Conservation (phyloP, 1,140 invertebrate species). For the Melitaea cinxia region DNA sequence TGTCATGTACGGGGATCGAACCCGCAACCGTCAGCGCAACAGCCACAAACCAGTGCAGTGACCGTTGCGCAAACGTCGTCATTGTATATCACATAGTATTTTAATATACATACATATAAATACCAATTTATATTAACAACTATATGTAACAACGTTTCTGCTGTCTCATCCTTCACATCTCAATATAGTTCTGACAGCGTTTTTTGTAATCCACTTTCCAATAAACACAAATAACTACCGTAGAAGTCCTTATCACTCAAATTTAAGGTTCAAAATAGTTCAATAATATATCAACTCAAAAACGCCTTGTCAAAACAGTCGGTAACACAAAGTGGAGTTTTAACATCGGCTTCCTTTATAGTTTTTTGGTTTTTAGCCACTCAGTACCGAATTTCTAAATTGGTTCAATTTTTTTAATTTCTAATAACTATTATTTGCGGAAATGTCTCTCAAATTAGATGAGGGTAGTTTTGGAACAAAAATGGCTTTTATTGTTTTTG, state of each 20-base stretch:
- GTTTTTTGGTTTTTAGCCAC: slow-evolving; percentile 35
- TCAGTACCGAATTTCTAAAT: slow-evolving; percentile 33
- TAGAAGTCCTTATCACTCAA: neutral
- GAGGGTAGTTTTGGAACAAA: neutral
- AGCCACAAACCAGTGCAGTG: too few relatives aligned
- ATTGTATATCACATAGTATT: too few relatives aligned
- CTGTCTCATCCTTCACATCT: neutral
- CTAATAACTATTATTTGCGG: slow-evolving; percentile 23
- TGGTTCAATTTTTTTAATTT: slow-evolving; percentile 25
- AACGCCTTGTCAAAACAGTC: slow-evolving; percentile 34
- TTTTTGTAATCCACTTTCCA: slow-evolving; percentile 1
- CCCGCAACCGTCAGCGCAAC: too few relatives aligned
- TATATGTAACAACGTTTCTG: too few relatives aligned
- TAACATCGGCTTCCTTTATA: slow-evolving; percentile 7
- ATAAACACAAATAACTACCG: neutral
- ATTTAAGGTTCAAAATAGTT: slow-evolving; percentile 7
- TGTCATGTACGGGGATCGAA: too few relatives aligned
- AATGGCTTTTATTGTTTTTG: neutral
- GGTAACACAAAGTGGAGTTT: slow-evolving; percentile 26
- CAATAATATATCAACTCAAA: neutral
- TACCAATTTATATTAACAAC: too few relatives aligned
- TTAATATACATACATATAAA: too few relatives aligned
- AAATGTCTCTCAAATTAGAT: slow-evolving; percentile 4
- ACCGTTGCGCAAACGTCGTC: too few relatives aligned
- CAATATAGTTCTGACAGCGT: neutral